Evolutionary conservation across 2,113 vertebrate species (phyloP).

Genomic region (Bufo gargarizans): DNA sequence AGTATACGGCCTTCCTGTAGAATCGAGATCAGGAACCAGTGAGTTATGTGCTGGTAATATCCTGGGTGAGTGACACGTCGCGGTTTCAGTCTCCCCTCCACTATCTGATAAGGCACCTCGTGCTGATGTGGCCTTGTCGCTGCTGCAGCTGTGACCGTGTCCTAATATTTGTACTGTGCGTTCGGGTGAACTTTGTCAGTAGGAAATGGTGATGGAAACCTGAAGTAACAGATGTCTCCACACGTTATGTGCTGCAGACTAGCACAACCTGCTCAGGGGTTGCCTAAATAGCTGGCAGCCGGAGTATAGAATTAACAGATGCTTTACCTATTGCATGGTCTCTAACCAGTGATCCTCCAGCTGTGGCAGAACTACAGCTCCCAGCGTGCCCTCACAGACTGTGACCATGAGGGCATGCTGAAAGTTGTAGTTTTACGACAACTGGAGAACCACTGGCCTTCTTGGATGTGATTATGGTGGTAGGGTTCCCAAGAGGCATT

Average conservation of each 20-base stretch:
- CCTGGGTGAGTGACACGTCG: background rate
- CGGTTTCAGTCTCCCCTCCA: background rate
- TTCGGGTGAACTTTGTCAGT: background rate
- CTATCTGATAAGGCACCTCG: background rate
- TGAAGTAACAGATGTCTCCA: background rate
- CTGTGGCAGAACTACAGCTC: no score
- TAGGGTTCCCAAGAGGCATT: no score
- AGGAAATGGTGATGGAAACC: background rate
- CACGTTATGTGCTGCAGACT: background rate
- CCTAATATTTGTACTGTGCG: slow-evolving; percentile 23
- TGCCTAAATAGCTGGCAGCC: background rate
- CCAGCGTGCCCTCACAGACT: no score
- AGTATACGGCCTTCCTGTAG: no score
- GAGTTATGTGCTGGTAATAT: background rate
- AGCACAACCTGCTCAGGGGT: background rate
- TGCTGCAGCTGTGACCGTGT: slow-evolving; percentile 2
- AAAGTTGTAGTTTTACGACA: no score
- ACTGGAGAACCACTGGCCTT: no score
- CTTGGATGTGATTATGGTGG: no score
- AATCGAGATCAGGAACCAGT: no score
- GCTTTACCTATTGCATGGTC: no score
- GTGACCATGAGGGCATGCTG: no score
- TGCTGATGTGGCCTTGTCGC: slow-evolving; percentile 42
- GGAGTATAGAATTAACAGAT: background rate
- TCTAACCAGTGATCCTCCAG: no score